These are phyloP conservation scores for Drosophila quasianomalipes DNA, from an alignment of 2,888 invertebrate species.

Conservation along the genomic window DNA sequence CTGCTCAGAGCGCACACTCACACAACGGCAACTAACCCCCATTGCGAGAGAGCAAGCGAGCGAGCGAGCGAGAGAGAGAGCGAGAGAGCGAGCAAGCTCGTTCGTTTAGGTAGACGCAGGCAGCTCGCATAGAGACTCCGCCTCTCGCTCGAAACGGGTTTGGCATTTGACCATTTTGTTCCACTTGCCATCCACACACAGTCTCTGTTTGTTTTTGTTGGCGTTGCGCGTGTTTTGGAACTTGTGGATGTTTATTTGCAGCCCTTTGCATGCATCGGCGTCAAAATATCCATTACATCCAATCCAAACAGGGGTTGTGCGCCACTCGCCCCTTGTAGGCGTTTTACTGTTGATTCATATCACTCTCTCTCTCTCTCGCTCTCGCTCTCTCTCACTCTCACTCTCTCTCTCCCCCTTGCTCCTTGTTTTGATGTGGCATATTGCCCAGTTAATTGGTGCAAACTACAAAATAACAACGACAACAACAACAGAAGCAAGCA, in stretches of 20 bases:
- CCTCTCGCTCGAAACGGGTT: slow-evolving; percentile 61
- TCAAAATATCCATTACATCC: slow-evolving; percentile 84
- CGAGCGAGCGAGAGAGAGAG: not conserved
- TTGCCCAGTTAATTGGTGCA: slow-evolving; percentile 58
- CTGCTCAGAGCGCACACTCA: slow-evolving; percentile 7
- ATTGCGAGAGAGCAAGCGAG: slow-evolving; percentile 7
- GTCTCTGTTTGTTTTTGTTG: slow-evolving; percentile 38
- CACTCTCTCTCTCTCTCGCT: slow-evolving; percentile 4
- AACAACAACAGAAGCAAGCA: slow-evolving; percentile 2
- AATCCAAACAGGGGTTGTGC: slow-evolving; percentile 82
- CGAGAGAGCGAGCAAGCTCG: slow-evolving; percentile 9
- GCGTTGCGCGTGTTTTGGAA: slow-evolving; percentile 65
- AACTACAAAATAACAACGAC: slow-evolving; percentile 32
- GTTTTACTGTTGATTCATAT: slow-evolving; percentile 47
- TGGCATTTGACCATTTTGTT: slow-evolving; percentile 70
- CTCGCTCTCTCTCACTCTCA: not conserved
- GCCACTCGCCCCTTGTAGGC: slow-evolving; percentile 49
- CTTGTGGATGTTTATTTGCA: slow-evolving; percentile 83
- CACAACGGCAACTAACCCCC: slow-evolving; percentile 19
- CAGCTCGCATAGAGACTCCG: slow-evolving; percentile 65
- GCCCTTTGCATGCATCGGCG: slow-evolving; percentile 81
- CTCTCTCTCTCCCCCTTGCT: slow-evolving; percentile 8
- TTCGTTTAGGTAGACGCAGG: slow-evolving; percentile 15
- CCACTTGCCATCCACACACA: slow-evolving; percentile 35
- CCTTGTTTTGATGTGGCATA: slow-evolving; percentile 51